Conservation (phyloP, 2,888 invertebrate species). For the Zeuzera pyrina region DNA sequence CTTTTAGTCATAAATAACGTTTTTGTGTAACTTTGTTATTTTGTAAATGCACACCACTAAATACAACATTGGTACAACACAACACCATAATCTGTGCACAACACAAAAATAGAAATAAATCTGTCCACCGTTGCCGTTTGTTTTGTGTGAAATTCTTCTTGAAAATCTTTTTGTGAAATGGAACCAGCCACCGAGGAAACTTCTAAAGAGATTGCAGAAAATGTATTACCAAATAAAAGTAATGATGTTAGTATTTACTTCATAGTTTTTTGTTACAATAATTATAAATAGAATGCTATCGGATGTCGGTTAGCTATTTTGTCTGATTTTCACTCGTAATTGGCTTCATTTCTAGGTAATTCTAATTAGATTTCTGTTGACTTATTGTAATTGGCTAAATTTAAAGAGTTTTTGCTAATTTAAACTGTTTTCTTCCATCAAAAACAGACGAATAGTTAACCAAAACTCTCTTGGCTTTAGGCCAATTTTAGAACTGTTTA, state of each 20-base stretch:
- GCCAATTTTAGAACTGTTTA: slow-evolving; percentile 57
- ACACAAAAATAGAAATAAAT: no score
- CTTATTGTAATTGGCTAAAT: no score
- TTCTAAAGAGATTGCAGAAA: slow-evolving; percentile 36
- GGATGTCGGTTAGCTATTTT: slow-evolving; percentile 31
- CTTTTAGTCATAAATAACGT: no score
- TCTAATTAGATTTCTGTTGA: no score
- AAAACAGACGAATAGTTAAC: slow-evolving; percentile 33
- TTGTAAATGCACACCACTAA: no score
- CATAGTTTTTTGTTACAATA: slow-evolving; percentile 18
- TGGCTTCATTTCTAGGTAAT: no score
- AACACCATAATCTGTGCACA: no score
- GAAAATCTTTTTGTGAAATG: slow-evolving; percentile 30
- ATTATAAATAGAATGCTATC: slow-evolving; percentile 62
- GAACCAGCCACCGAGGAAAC: slow-evolving; percentile 45
- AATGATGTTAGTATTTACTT: slow-evolving; percentile 34
- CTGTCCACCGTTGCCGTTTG: neutral
- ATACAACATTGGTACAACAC: no score
- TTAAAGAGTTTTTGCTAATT: no score
- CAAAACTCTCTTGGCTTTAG: slow-evolving; percentile 43
- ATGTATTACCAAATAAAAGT: slow-evolving; percentile 28
- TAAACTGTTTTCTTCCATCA: no score
- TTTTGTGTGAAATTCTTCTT: neutral
- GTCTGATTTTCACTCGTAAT: no score
- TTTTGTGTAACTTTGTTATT: no score